Evolutionary conservation across 2,888 invertebrate species (phyloP).

Genomic region (Homarus gammarus): DNA sequence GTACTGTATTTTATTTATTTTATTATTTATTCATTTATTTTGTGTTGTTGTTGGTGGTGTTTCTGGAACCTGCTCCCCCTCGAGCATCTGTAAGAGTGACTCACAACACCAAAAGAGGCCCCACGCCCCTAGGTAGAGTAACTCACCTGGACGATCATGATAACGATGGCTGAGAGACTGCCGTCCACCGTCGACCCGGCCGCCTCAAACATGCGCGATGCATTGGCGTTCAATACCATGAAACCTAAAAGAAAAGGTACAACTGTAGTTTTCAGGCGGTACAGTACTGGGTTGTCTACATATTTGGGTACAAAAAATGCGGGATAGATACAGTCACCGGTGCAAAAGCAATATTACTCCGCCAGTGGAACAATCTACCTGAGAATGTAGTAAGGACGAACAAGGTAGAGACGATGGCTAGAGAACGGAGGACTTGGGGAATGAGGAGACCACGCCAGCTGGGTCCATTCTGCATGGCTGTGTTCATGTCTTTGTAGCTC

Average conservation of each 20-base stretch:
- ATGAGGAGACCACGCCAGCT: conserved; percentile 11
- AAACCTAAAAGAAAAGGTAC: background rate
- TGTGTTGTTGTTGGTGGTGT: no score
- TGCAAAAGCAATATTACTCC: no score
- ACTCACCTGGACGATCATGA: conserved; percentile 30
- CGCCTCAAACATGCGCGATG: background rate
- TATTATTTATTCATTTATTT: no score
- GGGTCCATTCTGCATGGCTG: background rate
- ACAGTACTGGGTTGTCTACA: background rate
- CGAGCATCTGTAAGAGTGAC: no score
- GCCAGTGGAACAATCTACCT: background rate
- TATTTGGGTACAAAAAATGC: no score
- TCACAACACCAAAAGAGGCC: no score
- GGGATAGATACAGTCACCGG: no score
- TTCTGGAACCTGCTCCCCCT: no score
- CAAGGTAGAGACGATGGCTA: conserved; percentile 15
- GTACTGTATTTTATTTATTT: no score
- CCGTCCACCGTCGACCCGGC: conserved; percentile 20
- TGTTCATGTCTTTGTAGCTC: conserved; percentile 34
- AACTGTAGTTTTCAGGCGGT: no score
- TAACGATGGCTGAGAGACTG: background rate
- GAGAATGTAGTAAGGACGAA: conserved; percentile 26
- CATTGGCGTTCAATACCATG: conserved; percentile 32
- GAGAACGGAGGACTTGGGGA: background rate
- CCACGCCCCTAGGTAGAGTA: no score